phyloP scores from a whole-genome alignment of 2,888 invertebrate species.

The Clistopyga incitator region DNA sequence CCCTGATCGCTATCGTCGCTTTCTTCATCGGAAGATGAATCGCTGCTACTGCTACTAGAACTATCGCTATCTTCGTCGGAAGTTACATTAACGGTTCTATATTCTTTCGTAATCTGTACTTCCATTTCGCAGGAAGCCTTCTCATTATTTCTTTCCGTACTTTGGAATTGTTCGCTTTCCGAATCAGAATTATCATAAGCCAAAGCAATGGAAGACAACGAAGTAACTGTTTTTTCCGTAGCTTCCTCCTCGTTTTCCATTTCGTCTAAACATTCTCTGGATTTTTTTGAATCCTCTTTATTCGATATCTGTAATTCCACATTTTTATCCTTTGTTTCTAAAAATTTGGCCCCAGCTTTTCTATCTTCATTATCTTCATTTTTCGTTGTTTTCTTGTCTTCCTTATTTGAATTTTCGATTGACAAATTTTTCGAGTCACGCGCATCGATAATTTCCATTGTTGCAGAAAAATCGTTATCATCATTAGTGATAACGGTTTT shows the following conservation, averaged over 20 bases:
- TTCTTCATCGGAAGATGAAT: slow-evolving; percentile 66
- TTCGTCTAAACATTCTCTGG: too few relatives aligned
- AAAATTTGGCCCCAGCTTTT: background rate
- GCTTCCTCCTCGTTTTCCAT: background rate
- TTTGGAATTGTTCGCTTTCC: slow-evolving; percentile 69
- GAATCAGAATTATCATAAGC: slow-evolving; percentile 76
- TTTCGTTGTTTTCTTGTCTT: background rate
- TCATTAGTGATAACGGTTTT: too few relatives aligned
- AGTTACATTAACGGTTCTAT: slow-evolving; percentile 11
- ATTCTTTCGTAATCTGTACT: slow-evolving; percentile 36
- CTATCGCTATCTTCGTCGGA: slow-evolving; percentile 69
- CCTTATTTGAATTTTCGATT: background rate
- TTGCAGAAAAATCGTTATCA: too few relatives aligned
- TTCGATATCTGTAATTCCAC: background rate
- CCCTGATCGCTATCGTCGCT: slow-evolving; percentile 66
- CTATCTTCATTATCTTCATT: background rate
- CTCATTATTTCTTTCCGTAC: background rate
- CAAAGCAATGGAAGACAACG: slow-evolving; percentile 74
- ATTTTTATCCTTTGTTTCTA: background rate
- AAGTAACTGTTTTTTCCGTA: slow-evolving; percentile 21
- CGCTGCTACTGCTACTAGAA: slow-evolving; percentile 71
- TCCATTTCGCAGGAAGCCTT: slow-evolving; percentile 45
- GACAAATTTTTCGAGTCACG: background rate
- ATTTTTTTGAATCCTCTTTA: background rate
- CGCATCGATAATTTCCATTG: background rate